Percentiles rank a stretch among this genome's conserved stretches.
Conservation (phyloP, 2,797 vertebrate species). For the Centropyge bicolor region DNA sequence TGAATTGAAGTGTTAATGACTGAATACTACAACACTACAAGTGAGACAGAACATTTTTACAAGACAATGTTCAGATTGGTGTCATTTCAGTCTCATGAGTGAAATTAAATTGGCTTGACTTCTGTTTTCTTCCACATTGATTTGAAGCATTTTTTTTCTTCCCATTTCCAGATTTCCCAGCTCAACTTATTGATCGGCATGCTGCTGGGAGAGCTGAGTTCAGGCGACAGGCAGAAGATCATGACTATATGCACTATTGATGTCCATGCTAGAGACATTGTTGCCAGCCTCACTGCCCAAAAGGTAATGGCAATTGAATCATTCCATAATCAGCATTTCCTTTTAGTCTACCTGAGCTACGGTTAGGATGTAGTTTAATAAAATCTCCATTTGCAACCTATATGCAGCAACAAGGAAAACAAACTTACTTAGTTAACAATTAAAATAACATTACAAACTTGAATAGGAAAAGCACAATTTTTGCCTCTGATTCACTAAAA, state of each 20-base stretch:
- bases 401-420: neutral
- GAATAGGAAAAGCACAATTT: neutral
- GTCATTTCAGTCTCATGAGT: neutral
- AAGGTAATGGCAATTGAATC: constrained; percentile 76
- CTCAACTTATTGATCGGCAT: constrained; percentile 87
- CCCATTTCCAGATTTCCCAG: constrained; percentile 82
- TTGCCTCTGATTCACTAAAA: neutral
- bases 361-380: neutral
- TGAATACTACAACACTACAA: constrained; percentile 2
- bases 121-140: constrained; percentile 5
- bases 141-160: constrained; percentile 6
- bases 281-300: constrained; percentile 86
- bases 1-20: constrained; percentile 6
- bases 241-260: constrained; percentile 89
- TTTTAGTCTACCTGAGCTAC: neutral
- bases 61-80: neutral
- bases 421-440: neutral
- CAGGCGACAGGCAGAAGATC: constrained; percentile 88
- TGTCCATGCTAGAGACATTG: constrained; percentile 87
- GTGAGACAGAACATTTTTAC: constrained; percentile 16
- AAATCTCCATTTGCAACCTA: neutral
- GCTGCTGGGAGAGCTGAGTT: constrained; percentile 87
- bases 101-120: constrained; percentile 45
- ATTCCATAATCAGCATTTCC: neutral
- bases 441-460: neutral